Percentiles rank a stretch among this genome's conserved stretches.
Evolutionary conservation across 2,113 vertebrate genomes (phyloP).

Genomic region (Bufo bufo): DNA sequence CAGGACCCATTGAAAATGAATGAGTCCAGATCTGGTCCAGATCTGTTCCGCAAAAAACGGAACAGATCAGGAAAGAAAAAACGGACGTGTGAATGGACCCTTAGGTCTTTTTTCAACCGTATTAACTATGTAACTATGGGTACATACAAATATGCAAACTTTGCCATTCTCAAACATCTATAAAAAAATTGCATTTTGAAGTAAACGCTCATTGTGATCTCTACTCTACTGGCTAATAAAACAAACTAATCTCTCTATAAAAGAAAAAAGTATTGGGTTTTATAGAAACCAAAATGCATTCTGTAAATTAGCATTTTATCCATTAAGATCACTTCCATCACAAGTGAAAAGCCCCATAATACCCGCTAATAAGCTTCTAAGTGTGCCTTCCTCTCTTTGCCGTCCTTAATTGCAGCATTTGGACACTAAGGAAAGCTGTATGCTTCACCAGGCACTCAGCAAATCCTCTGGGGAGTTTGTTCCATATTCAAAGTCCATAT

Average conservation of each 20-base stretch:
- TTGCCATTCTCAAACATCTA: neutral
- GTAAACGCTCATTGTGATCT: neutral
- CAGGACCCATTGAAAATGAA: no score
- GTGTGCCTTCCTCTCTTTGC: conserved; percentile 11
- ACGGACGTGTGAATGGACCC: no score
- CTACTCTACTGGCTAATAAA: conserved; percentile 1
- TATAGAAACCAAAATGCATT: conserved; percentile 23
- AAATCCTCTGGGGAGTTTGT: conserved; percentile 11
- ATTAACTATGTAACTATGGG: no score
- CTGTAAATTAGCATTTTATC: conserved; percentile 39
- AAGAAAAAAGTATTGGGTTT: neutral
- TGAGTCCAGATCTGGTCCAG: no score
- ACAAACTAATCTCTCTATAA: neutral
- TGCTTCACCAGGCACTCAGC: conserved; percentile 38
- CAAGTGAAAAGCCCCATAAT: conserved; percentile 40
- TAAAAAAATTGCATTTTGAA: neutral
- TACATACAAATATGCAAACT: neutral
- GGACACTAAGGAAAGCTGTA: conserved; percentile 16
- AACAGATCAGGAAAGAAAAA: no score
- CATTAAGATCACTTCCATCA: conserved; percentile 48
- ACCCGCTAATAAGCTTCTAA: conserved; percentile 37
- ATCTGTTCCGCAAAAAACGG: no score
- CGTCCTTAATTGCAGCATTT: conserved; percentile 19
- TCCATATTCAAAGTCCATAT: conserved; percentile 23
- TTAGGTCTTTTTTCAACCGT: no score